phyloP scores from a whole-genome alignment of 1,140 invertebrate species.

The Thaumetopoea pityocampa region DNA sequence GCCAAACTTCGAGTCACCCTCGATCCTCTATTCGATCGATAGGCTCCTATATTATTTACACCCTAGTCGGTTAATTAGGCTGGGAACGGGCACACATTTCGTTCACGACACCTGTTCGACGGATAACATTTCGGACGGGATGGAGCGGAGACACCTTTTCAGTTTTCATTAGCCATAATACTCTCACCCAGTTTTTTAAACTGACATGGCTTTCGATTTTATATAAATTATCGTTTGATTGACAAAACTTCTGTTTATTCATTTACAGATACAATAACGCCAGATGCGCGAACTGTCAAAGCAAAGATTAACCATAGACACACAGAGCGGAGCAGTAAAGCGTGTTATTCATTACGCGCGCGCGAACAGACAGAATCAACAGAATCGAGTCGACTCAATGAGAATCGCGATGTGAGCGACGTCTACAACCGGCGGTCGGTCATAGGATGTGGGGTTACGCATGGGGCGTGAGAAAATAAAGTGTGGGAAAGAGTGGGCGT shows the following conservation, averaged over 20 bases:
- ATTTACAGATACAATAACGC: slow-evolving; percentile 64
- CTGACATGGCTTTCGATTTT: slow-evolving; percentile 15
- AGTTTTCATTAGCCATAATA: no score
- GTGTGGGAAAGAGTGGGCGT: slow-evolving; percentile 88
- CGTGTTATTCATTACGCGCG: slow-evolving; percentile 60
- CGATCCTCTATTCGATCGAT: slow-evolving; percentile 45
- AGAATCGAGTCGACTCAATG: slow-evolving; percentile 38
- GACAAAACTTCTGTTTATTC: slow-evolving; percentile 53
- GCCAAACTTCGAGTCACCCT: no score
- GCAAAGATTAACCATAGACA: slow-evolving; percentile 65
- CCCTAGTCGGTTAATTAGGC: slow-evolving; percentile 68
- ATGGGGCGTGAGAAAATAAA: slow-evolving; percentile 86
- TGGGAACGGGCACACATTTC: slow-evolving; percentile 69
- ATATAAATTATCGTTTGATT: slow-evolving; percentile 29
- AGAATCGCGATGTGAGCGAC: slow-evolving; percentile 41
- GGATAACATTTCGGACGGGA: slow-evolving; percentile 50
- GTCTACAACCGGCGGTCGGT: slow-evolving; percentile 59
- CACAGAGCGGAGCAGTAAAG: slow-evolving; percentile 46
- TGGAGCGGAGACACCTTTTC: no score
- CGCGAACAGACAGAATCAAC: slow-evolving; percentile 49
- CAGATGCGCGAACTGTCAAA: slow-evolving; percentile 67
- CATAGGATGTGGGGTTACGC: slow-evolving; percentile 84
- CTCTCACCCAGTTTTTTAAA: slow-evolving; percentile 10
- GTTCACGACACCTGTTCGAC: slow-evolving; percentile 72
- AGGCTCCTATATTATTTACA: slow-evolving; percentile 65